Evolutionary conservation across 2,888 invertebrate genomes (phyloP), one percentile per base, ranked within the genome.

Genomic region (Eupithecia exiguata): DNA sequence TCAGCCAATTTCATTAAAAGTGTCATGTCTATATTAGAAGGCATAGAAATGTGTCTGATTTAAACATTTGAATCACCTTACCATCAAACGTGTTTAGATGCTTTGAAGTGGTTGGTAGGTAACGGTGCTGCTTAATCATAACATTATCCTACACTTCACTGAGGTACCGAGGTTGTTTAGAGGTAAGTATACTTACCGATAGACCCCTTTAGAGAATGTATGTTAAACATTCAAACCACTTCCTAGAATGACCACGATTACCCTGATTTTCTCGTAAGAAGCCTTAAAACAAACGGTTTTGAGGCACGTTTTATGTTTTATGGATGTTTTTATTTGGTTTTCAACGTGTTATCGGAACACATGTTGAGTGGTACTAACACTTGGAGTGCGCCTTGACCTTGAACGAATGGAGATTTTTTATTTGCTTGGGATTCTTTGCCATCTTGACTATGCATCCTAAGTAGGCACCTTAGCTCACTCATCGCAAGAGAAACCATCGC

Each of bases 51-150:
- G n/a, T 12, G 10, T 38, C 12, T 36, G 30, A 30, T 30, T 30
- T 30, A 30, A n/a, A 65, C 5, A 65, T 38, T 7, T 25, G 14
- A 18, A n/a, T 12, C 10, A 18, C 18, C 36, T 38, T 65, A 65
- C 62, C 63, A 30, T n/a, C 79, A 77, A 70, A 65, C 74, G 72
- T 74, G 66, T 76, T 72, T 46, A 69, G 78, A 76, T 75, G 77
- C 78, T 80, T 80, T 80, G 78, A 82, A 77, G 79, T 79, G 63
- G 73, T 71, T 40, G 68, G 61, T 61, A 58, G 14, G 18, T 85
- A 88, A 88, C 88, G 86, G 89, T 86, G 85, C 75, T 83, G 74
- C 74, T 85, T 72, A 86, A 89, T 90, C 88, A 87, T 88, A 87
- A 87, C 83, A 85, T 85, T 90, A 88, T 86, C 86, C 84, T 80